These are phyloP conservation scores for Bombus pascuorum DNA, from an alignment of 1,140 invertebrate genomes.

Conservation along the genomic window DNA sequence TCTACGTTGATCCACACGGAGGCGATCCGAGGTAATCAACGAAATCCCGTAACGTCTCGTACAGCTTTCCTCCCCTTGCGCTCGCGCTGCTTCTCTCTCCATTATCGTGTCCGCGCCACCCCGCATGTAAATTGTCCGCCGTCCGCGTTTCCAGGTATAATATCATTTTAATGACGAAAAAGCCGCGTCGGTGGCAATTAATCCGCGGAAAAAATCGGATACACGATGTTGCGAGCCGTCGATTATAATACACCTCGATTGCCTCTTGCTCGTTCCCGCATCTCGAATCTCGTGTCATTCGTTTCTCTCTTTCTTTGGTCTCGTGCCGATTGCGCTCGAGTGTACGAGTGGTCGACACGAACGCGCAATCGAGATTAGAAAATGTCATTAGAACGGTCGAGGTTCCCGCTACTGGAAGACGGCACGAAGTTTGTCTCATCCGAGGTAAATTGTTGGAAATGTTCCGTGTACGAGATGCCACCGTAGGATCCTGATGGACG, in stretches of 20 bases:
- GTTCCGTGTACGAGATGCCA: slow-evolving; percentile 13
- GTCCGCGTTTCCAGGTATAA: slow-evolving; percentile 72
- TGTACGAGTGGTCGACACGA: slow-evolving; percentile 23
- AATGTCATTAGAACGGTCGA: slow-evolving; percentile 73
- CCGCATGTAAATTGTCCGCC: slow-evolving; percentile 73
- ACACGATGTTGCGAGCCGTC: slow-evolving; percentile 51
- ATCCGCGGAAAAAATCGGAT: slow-evolving; percentile 62
- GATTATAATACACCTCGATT: slow-evolving; percentile 55
- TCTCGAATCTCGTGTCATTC: not conserved
- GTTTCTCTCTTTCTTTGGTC: not conserved
- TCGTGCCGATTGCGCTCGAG: slow-evolving; percentile 6
- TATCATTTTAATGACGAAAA: slow-evolving; percentile 79
- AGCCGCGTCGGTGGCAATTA: slow-evolving; percentile 72
- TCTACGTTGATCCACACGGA: slow-evolving; percentile 41
- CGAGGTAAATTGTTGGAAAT: slow-evolving; percentile 35
- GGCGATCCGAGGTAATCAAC: slow-evolving; percentile 74
- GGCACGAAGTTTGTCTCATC: slow-evolving; percentile 44
- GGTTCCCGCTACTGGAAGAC: not conserved
- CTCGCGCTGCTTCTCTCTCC: slow-evolving; percentile 15
- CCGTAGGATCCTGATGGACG: slow-evolving; percentile 1
- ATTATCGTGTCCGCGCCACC: slow-evolving; percentile 57
- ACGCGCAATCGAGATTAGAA: slow-evolving; percentile 76
- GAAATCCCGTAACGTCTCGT: slow-evolving; percentile 73
- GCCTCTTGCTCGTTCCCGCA: slow-evolving; percentile 15
- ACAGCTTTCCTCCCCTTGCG: slow-evolving; percentile 10